Percentiles rank a stretch among this genome's conserved stretches.
phyloP scores from a whole-genome alignment of 1,140 invertebrate genomes.

The Drosophila azteca region DNA sequence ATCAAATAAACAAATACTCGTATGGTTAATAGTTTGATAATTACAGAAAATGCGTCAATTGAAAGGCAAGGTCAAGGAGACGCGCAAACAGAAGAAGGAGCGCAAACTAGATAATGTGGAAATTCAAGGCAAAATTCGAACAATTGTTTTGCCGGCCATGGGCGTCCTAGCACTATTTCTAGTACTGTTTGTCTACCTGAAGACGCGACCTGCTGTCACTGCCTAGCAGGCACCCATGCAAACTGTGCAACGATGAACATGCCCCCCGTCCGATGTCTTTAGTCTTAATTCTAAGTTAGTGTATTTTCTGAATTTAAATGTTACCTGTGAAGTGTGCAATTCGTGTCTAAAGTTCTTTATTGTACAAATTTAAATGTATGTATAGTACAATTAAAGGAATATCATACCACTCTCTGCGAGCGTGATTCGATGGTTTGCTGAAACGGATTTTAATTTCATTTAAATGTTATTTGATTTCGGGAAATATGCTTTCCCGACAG shows the following conservation, averaged over 20 bases:
- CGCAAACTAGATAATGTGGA: conserved; percentile 75
- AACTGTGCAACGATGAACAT: not conserved
- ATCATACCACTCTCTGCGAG: too few species aligned
- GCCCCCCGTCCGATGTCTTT: not conserved
- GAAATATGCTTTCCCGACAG: not conserved
- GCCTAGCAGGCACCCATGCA: conserved; percentile 19
- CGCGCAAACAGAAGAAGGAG: conserved; percentile 78
- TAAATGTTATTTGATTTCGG: conserved; percentile 6
- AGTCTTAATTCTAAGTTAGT: conserved; percentile 12
- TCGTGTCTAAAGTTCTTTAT: conserved; percentile 2
- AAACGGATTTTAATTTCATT: not conserved
- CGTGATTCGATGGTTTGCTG: too few species aligned
- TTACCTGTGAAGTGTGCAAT: conserved; percentile 14
- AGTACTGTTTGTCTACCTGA: conserved; percentile 74
- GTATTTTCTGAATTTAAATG: not conserved
- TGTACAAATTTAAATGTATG: conserved; percentile 11
- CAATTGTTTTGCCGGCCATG: conserved; percentile 72
- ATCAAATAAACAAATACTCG: not conserved
- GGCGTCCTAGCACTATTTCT: conserved; percentile 56
- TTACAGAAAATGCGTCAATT: conserved; percentile 74
- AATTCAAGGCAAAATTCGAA: conserved; percentile 72
- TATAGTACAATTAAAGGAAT: too few species aligned
- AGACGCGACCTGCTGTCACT: conserved; percentile 66
- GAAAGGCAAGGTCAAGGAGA: conserved; percentile 80
- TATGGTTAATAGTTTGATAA: not conserved